These are phyloP conservation scores for Diogma glabrata DNA, from an alignment of 2,888 invertebrate species.

Conservation along the genomic window DNA sequence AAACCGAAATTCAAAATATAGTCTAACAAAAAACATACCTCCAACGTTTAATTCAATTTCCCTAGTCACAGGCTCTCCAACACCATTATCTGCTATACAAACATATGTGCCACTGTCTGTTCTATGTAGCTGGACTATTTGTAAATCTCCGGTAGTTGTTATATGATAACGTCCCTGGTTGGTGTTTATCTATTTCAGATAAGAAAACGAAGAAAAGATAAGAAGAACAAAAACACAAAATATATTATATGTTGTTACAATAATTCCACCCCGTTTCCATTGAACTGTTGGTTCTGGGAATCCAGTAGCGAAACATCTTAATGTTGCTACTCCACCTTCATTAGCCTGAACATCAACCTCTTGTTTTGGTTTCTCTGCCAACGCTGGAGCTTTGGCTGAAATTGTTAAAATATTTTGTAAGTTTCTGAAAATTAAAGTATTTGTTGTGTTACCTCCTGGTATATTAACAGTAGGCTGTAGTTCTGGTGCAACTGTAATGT, in stretches of 20 bases:
- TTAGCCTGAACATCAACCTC: constrained; percentile 51
- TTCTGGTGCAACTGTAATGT: constrained; percentile 29
- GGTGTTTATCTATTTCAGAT: constrained; percentile 66
- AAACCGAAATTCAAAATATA: no score
- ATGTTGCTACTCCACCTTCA: constrained; percentile 61
- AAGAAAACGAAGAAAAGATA: constrained; percentile 10
- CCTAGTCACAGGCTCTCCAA: constrained; percentile 54
- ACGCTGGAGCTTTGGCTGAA: constrained; percentile 36
- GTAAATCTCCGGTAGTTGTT: constrained; percentile 60
- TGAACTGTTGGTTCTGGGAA: constrained; percentile 64
- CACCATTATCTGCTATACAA: constrained; percentile 71
- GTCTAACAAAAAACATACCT: constrained; percentile 50
- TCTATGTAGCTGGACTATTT: constrained; percentile 68
- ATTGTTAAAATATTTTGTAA: no score
- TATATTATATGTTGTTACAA: constrained; percentile 41
- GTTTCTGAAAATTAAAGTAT: no score
- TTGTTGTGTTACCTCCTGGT: constrained; percentile 39
- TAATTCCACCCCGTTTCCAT: constrained; percentile 61
- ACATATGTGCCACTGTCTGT: constrained; percentile 77
- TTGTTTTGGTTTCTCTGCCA: constrained; percentile 40
- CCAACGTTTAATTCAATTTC: constrained; percentile 59
- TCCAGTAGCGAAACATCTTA: constrained; percentile 65
- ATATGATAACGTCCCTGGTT: constrained; percentile 60
- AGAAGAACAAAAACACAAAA: not conserved
- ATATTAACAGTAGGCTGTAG: constrained; percentile 29